A percentile compares a stretch with the other conserved stretches of the same genome.
Conservation (phyloP, 2,113 vertebrate species). For the Syngnathoides biaculeatus region DNA sequence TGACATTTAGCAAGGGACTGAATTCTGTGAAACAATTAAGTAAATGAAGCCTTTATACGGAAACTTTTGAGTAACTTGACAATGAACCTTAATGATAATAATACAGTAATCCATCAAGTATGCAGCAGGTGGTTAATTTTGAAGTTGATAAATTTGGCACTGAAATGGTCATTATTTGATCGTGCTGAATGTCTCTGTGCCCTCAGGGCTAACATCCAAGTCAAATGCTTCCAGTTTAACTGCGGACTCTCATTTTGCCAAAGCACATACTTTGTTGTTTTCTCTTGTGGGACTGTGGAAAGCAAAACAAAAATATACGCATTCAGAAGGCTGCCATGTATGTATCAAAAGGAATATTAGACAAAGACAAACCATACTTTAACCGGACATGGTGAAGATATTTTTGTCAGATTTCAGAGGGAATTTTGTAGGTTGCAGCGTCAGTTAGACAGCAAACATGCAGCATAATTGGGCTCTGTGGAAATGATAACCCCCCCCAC, state of each 20-base stretch:
- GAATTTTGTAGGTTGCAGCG: conserved; percentile 10
- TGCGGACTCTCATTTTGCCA: not conserved
- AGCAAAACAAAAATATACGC: not conserved
- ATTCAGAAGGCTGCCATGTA: not conserved
- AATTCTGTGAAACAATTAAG: not conserved
- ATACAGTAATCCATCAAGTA: too few species aligned
- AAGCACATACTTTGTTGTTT: not conserved
- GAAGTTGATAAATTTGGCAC: too few species aligned
- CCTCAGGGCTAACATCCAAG: too few species aligned
- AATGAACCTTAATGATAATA: too few species aligned
- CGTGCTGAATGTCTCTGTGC: too few species aligned
- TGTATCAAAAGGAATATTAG: not conserved
- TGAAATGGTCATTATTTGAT: too few species aligned
- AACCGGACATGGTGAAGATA: conserved; percentile 3
- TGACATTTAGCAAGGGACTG: not conserved
- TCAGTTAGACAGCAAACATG: conserved; percentile 15
- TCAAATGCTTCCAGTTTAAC: not conserved
- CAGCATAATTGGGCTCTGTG: conserved; percentile 9
- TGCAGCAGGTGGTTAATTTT: too few species aligned
- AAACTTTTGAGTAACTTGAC: too few species aligned
- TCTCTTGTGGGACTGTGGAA: not conserved
- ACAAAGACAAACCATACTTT: conserved; percentile 4
- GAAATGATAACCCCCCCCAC: conserved; percentile 5
- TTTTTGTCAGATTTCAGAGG: not conserved
- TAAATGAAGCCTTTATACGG: too few species aligned